These are phyloP conservation scores for Andrena dorsata DNA, from an alignment of 2,888 invertebrate species.

Conservation along the genomic window DNA sequence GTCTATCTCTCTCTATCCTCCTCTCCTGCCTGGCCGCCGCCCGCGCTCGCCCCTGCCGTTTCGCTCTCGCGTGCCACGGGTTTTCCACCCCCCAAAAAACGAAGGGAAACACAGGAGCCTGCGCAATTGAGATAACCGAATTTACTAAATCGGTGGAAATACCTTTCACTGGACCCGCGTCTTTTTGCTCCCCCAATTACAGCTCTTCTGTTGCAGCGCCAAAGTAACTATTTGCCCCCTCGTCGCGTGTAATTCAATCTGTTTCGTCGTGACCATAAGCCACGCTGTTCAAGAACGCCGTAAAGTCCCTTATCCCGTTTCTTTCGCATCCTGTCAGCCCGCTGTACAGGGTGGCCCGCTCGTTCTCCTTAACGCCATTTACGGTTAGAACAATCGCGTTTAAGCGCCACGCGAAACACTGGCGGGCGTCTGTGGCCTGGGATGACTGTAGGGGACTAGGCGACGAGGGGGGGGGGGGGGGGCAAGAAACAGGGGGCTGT, in stretches of 20 bases:
- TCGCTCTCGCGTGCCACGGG: background rate
- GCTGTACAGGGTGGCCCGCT: background rate
- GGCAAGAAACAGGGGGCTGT: slow-evolving; percentile 10
- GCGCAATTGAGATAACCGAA: slow-evolving; percentile 32
- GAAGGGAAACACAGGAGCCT: background rate
- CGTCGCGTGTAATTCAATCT: slow-evolving; percentile 47
- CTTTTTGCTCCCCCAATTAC: background rate
- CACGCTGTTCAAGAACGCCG: slow-evolving; percentile 29
- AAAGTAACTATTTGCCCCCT: slow-evolving; percentile 15
- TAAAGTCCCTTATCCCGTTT: slow-evolving; percentile 30
- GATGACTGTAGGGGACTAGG: too few relatives aligned
- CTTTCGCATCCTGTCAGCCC: background rate
- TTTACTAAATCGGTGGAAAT: slow-evolving; percentile 20
- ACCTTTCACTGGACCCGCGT: background rate
- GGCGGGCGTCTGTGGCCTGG: background rate
- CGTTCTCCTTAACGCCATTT: background rate
- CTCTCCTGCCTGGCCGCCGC: slow-evolving; percentile 15
- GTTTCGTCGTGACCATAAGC: slow-evolving; percentile 38
- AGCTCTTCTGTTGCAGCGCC: background rate
- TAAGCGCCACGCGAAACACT: background rate
- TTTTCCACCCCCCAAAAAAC: background rate
- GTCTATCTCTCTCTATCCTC: slow-evolving; percentile 57
- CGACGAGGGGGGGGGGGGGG: background rate
- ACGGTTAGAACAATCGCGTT: slow-evolving; percentile 17
- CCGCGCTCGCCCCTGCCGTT: slow-evolving; percentile 25